Percentiles rank a stretch among this genome's conserved stretches.
These are phyloP conservation scores for Ianthella basta DNA, from an alignment of 37 sponge, comb jelly and placozoan genomes.

Conservation along the genomic window DNA sequence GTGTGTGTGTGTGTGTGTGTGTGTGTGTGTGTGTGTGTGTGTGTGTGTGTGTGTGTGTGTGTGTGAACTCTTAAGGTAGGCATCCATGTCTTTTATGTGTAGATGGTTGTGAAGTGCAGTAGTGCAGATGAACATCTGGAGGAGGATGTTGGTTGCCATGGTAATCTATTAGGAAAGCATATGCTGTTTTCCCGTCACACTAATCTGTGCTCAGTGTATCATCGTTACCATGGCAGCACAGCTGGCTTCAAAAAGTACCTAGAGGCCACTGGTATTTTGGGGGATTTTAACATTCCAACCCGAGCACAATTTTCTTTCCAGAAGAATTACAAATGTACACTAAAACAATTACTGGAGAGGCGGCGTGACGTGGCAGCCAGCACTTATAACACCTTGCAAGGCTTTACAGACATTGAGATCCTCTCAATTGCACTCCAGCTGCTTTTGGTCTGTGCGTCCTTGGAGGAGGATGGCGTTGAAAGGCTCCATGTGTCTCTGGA, in stretches of 20 bases:
- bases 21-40: neutral
- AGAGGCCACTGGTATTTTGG: neutral
- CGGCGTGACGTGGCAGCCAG: neutral
- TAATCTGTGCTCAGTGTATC: neutral
- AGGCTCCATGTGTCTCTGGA: neutral
- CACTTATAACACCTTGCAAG: too few species aligned
- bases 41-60: neutral
- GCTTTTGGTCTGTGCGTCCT: neutral
- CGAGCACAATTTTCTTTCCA: neutral
- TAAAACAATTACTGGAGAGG: neutral
- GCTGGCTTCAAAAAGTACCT: neutral
- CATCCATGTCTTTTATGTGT: too few species aligned
- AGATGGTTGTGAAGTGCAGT: constrained; percentile 3
- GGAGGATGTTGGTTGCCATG: neutral
- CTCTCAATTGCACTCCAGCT: constrained; percentile 2
- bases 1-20: neutral
- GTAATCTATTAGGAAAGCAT: neutral
- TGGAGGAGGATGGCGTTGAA: neutral
- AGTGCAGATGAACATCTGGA: neutral
- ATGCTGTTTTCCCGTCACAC: neutral
- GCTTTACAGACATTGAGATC: neutral
- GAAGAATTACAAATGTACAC: neutral
- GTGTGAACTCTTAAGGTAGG: too few species aligned
- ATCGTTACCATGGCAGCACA: neutral
- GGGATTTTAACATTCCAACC: neutral